Base-by-base conservation (phyloP, 2,888 invertebrate genomes). In the Dendrolimus houi region DNA sequence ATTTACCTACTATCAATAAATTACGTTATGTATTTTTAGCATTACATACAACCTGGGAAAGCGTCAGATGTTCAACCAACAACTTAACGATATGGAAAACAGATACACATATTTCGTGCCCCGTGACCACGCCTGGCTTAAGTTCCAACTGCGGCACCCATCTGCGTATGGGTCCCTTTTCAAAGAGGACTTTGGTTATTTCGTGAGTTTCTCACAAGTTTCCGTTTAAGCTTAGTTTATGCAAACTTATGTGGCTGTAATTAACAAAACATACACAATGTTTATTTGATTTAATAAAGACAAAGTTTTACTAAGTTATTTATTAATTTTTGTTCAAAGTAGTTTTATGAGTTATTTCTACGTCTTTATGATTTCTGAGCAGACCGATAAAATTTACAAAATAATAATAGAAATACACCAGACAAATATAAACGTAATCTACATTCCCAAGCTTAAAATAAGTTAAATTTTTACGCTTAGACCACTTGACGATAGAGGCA, bases 81-180 rank as follows among this genome's bases (percentile, higher is more conserved):
- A 95, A 74, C 87, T 98, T 61, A 94, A 94, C 71, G 94, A 95
- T 66, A 92, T 94, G 64, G 93, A 93, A 60, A 94, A 94, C 68
- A 94, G 95, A 58, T 98, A 95, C 85, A 98, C 98, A 1, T 97
- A 96, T 84, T 98, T 98, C 75, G 97, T 97, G 9, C 98, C 98
- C 0, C 93, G 96, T 52, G 95, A 99, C 77, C 94, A 94, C 73
- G 98, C 97, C 57, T 98, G 98, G 98, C 91, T 93, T 56, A 93
- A 94, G 69, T 94, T 95, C 66, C 93, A 94, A 79, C 91, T 93
- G 58, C 92, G 92, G 64, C 94, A 94, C 71, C 97, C 97, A 8
- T 96, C 97, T 7, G 94, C 95, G 12, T 94, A 95, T 81, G 96
- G 96, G 84, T 96, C 96, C 73, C 91, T 98, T 54, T 96, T 96